Percentiles rank a stretch among this genome's conserved stretches.
These are phyloP conservation scores for Sphenopsis melanotis DNA, from an alignment of 2,797 vertebrate species.

Conservation along the genomic window DNA sequence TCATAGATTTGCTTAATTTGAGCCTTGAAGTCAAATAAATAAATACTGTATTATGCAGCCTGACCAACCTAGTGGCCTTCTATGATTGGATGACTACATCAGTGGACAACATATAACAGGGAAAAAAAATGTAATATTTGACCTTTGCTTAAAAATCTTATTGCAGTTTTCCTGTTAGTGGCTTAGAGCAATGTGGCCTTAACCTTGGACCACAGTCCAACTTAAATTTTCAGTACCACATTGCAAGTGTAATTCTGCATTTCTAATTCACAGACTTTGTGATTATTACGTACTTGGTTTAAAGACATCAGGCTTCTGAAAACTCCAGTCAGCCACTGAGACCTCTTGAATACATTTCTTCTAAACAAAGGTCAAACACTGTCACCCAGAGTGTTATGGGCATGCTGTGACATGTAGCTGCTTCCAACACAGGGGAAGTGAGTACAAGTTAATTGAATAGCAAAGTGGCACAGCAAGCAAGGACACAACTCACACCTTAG, in stretches of 20 bases:
- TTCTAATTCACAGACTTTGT: not conserved
- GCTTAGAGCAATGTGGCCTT: not conserved
- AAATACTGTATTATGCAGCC: not conserved
- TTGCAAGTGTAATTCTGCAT: not conserved
- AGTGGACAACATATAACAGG: not conserved
- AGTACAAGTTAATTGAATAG: not conserved
- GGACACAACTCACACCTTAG: not conserved
- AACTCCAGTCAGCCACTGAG: not conserved
- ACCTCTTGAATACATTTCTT: not conserved
- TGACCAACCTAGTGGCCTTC: not conserved
- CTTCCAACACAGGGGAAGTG: rapidly evolving
- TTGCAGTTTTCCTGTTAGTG: not conserved
- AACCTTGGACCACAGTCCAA: rapidly evolving
- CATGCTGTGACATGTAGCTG: not conserved
- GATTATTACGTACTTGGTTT: not conserved
- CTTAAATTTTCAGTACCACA: not conserved
- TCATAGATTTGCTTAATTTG: not conserved
- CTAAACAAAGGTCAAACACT: rapidly evolving
- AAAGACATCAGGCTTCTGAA: not conserved
- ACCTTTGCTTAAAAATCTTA: not conserved
- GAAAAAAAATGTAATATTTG: not conserved
- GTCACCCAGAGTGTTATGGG: not conserved
- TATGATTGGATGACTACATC: not conserved
- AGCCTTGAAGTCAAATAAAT: not conserved
- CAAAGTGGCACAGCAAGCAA: not conserved